Conservation (phyloP, 2,113 vertebrate genomes). For the Myanophis thanlyinensis region DNA sequence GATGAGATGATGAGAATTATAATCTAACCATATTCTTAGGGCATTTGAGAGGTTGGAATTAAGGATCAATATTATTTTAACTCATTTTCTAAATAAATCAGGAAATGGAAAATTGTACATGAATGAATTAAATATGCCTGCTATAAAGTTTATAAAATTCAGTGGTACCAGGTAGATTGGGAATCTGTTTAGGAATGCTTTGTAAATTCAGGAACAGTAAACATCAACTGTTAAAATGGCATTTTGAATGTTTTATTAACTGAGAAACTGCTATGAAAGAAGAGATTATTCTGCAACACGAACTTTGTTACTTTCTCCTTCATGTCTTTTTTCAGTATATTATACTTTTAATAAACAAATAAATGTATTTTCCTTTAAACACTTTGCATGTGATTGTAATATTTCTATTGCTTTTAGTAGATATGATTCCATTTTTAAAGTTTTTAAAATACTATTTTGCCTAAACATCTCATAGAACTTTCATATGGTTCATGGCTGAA, state of each 20-base stretch:
- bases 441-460: neutral
- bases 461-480: neutral
- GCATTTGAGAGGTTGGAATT: neutral
- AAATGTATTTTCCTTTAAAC: neutral
- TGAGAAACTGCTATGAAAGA: neutral
- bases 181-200: neutral
- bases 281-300: neutral
- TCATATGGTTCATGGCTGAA: conserved; percentile 3
- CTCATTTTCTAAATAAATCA: neutral
- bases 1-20: neutral
- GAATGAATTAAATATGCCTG: neutral
- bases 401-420: neutral
- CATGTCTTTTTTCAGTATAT: neutral
- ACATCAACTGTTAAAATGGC: neutral
- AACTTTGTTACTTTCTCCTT: neutral
- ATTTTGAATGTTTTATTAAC: neutral
- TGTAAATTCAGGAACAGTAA: neutral
- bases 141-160: neutral
- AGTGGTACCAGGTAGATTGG: neutral
- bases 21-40: neutral
- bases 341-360: neutral
- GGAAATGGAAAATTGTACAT: neutral
- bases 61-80: neutral
- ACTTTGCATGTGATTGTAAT: neutral
- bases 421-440: neutral